phyloP scores from a whole-genome alignment of 1,140 invertebrate genomes.

The Pogonomyrmex californicus region DNA sequence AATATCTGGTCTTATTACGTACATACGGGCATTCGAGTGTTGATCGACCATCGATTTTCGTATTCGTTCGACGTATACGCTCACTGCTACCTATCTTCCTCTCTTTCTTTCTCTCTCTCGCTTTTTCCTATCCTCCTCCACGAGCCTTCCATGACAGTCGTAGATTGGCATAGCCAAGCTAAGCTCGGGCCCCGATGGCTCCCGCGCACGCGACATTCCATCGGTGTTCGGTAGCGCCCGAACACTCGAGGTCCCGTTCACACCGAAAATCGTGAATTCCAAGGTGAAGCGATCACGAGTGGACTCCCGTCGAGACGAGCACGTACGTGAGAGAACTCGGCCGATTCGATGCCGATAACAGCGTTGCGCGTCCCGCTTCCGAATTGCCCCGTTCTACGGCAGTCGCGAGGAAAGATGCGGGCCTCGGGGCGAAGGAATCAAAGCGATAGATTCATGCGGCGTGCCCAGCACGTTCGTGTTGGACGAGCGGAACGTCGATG shows the following conservation, averaged over 20 bases:
- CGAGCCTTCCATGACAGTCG: not conserved
- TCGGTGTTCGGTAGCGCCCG: not conserved
- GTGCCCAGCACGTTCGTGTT: constrained; percentile 59
- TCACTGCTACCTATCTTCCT: constrained; percentile 45
- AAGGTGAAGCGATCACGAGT: not conserved
- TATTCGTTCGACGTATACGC: constrained; percentile 80
- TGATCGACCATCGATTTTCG: constrained; percentile 81
- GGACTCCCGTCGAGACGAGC: constrained; percentile 4
- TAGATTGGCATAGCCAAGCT: constrained; percentile 14
- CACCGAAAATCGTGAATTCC: constrained; percentile 61
- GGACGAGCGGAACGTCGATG: constrained; percentile 36
- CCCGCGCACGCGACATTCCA: constrained; percentile 63
- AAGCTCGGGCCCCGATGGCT: not conserved
- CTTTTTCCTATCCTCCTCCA: not conserved
- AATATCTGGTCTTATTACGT: constrained; percentile 85
- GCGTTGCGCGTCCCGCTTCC: constrained; percentile 68
- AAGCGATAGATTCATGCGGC: constrained; percentile 14
- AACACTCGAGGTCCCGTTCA: constrained; percentile 35
- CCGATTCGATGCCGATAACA: constrained; percentile 74
- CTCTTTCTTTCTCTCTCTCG: constrained; percentile 32
- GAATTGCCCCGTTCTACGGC: constrained; percentile 68
- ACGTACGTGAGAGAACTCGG: constrained; percentile 78
- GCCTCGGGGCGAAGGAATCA: constrained; percentile 38
- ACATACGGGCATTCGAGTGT: constrained; percentile 73
- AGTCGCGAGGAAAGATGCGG: constrained; percentile 52